Evolutionary conservation across 2,888 invertebrate species (phyloP).

Genomic region (Herminia tarsipennalis): DNA sequence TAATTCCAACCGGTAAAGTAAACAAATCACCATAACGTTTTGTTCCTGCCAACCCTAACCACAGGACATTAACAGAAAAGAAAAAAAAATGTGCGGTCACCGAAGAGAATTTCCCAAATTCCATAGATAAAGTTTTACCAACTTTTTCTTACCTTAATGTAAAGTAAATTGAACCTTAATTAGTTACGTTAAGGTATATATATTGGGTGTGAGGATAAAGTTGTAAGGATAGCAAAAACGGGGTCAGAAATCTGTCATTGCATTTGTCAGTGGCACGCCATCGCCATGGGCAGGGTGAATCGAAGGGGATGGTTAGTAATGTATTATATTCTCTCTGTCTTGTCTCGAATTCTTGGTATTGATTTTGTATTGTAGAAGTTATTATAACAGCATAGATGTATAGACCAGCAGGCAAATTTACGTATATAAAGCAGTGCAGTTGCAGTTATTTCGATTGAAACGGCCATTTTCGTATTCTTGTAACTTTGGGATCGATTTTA

Average conservation of each 20-base stretch:
- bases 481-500: no score
- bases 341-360: conserved; percentile 21
- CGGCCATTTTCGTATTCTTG: no score
- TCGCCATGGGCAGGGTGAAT: conserved; percentile 43
- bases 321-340: conserved; percentile 39
- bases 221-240: conserved; percentile 32
- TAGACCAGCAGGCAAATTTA: no score
- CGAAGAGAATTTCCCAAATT: conserved; percentile 50
- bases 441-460: no score
- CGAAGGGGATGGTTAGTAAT: conserved; percentile 39
- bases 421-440: no score
- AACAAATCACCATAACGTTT: conserved; percentile 29
- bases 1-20: conserved; percentile 22
- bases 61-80: conserved; percentile 36
- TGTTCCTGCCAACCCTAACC: conserved; percentile 31
- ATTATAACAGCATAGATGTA: no score
- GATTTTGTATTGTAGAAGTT: conserved; percentile 27
- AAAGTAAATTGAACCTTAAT: conserved; percentile 23
- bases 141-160: conserved; percentile 8
- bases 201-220: conserved; percentile 1
- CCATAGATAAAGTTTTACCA: conserved; percentile 40
- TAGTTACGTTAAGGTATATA: conserved; percentile 14
- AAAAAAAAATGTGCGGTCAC: conserved; percentile 45
- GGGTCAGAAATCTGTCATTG: conserved; percentile 54
- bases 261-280: conserved; percentile 54